Evolutionary conservation across 2,113 vertebrate species (phyloP).

Genomic region (Scartelaos histophorus): DNA sequence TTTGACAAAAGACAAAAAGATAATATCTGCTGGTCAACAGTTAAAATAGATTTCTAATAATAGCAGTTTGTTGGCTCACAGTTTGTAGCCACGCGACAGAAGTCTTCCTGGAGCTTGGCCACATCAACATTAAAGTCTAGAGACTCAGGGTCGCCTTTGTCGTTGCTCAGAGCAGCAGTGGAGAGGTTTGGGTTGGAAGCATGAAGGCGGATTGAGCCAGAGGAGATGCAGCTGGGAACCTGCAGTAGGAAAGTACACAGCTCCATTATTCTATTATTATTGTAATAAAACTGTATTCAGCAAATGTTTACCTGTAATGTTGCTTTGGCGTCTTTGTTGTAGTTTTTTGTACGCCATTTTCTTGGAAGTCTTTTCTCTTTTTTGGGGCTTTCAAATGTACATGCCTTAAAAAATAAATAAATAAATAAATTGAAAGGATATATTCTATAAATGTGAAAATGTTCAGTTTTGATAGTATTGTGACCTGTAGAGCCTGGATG

Average conservation of each 20-base stretch:
- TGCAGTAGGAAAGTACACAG: constrained; percentile 20
- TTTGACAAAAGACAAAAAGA: background rate
- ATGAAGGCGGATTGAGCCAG: constrained; percentile 87
- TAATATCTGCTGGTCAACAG: background rate
- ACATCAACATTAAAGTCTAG: constrained; percentile 86
- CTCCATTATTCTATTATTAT: background rate
- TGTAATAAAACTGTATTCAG: background rate
- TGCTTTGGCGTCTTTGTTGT: constrained; percentile 92
- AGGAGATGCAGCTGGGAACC: constrained; percentile 82
- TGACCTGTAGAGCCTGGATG: constrained; percentile 94
- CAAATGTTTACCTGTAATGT: constrained; percentile 85
- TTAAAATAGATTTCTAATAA: background rate
- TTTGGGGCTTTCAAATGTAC: constrained; percentile 92
- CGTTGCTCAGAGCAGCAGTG: constrained; percentile 84
- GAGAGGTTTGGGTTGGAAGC: constrained; percentile 98
- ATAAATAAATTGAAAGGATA: background rate
- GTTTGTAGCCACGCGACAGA: constrained; percentile 89
- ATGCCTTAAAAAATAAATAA: constrained; percentile 73
- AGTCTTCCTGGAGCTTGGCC: constrained; percentile 94
- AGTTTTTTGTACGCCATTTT: constrained; percentile 89
- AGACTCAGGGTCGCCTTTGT: constrained; percentile 84
- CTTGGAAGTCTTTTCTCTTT: constrained; percentile 91
- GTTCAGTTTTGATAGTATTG: background rate
- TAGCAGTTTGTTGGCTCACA: constrained; percentile 73
- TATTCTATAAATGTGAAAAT: background rate